A percentile compares a stretch with the other conserved stretches of the same genome.
Conservation (phyloP, 2,888 invertebrate species). For the Amphipoea oculea region DNA sequence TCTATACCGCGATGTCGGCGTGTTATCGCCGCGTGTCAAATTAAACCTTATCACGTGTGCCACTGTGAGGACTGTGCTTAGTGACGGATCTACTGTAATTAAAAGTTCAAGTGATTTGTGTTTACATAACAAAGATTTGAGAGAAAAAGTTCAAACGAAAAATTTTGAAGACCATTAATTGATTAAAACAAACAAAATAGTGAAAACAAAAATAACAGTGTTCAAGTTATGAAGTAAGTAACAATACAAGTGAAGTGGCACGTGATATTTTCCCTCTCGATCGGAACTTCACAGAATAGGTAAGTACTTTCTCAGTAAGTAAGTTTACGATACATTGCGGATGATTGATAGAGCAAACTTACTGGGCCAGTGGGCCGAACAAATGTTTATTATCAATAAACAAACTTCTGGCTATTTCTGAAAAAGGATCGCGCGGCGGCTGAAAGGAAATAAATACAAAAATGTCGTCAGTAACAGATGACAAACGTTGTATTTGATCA, state of each 20-base stretch:
- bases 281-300: slow-evolving; percentile 65
- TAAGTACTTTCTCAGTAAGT: slow-evolving; percentile 63
- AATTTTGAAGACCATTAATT: slow-evolving; percentile 46
- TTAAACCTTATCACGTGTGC: slow-evolving; percentile 56
- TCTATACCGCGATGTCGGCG: slow-evolving; percentile 70
- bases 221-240: slow-evolving; percentile 58
- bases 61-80: slow-evolving; percentile 56
- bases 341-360: slow-evolving; percentile 66
- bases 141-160: slow-evolving; percentile 42
- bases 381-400: slow-evolving; percentile 64
- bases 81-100: slow-evolving; percentile 63
- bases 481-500: slow-evolving; percentile 64
- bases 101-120: slow-evolving; percentile 69
- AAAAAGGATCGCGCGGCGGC: slow-evolving; percentile 39
- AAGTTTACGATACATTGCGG: slow-evolving; percentile 64
- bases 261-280: slow-evolving; percentile 65
- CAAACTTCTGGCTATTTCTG: slow-evolving; percentile 59
- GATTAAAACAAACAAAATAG: slow-evolving; percentile 66
- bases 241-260: slow-evolving; percentile 73
- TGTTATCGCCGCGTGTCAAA: slow-evolving; percentile 64
- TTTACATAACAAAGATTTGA: slow-evolving; percentile 60
- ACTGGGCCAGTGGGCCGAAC: slow-evolving; percentile 52
- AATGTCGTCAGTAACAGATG: slow-evolving; percentile 56
- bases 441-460: slow-evolving; percentile 48
- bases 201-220: slow-evolving; percentile 67